Percentiles rank a stretch among this genome's conserved stretches.
Conservation (phyloP, 2,113 vertebrate genomes). For the Excalfactoria chinensis region DNA sequence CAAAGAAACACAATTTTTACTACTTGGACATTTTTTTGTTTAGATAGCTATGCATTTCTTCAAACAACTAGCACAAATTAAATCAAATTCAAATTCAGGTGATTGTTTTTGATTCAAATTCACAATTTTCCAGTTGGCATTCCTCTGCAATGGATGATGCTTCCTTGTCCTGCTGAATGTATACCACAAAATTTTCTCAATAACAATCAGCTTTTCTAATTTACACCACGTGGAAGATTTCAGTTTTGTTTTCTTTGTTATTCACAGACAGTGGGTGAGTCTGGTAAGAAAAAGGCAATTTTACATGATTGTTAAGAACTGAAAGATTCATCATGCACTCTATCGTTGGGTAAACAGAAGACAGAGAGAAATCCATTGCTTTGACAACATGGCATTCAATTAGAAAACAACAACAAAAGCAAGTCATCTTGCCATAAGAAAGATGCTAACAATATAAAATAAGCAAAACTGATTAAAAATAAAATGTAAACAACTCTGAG, state of each 20-base stretch:
- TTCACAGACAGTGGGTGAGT: neutral
- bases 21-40: neutral
- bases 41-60: neutral
- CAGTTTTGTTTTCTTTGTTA: neutral
- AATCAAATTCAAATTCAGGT: neutral
- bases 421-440: neutral
- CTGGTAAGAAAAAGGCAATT: neutral
- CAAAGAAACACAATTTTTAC: constrained; percentile 38
- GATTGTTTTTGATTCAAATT: neutral
- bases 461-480: constrained; percentile 26
- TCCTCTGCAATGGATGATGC: neutral
- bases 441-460: neutral
- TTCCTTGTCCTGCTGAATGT: neutral
- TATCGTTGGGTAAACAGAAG: neutral
- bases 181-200: neutral
- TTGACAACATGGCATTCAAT: neutral
- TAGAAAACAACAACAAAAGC: neutral
- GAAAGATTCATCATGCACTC: neutral
- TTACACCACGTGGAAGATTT: neutral
- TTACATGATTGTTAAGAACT: neutral
- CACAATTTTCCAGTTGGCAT: neutral
- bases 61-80: neutral
- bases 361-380: neutral
- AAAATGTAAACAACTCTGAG: constrained; percentile 20
- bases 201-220: neutral